phyloP scores from a whole-genome alignment of 2,113 vertebrate genomes.

The human (Homo sapiens) region GRCh38 chr20:41379001-41379500 shows the following conservation, averaged over 20 bases:
- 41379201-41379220: no score
- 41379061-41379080: not conserved
- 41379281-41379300: no score
- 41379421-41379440: not conserved
- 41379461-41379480: not conserved
- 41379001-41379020: not conserved
- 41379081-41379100: not conserved
- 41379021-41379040: not conserved
- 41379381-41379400: not conserved
- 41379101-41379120: not conserved
- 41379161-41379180: no score
- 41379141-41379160: no score
- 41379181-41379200: no score
- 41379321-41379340: not conserved
- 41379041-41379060: not conserved
- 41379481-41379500: not conserved
- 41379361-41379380: not conserved
- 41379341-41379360: not conserved
- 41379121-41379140: slow-evolving; percentile 38
- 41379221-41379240: no score
- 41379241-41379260: no score
- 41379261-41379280: no score
- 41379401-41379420: not conserved
- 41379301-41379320: no score
- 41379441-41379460: not conserved